Base-by-base conservation (phyloP, 2,797 vertebrate genomes). In the Melanotaenia nigrans region DNA sequence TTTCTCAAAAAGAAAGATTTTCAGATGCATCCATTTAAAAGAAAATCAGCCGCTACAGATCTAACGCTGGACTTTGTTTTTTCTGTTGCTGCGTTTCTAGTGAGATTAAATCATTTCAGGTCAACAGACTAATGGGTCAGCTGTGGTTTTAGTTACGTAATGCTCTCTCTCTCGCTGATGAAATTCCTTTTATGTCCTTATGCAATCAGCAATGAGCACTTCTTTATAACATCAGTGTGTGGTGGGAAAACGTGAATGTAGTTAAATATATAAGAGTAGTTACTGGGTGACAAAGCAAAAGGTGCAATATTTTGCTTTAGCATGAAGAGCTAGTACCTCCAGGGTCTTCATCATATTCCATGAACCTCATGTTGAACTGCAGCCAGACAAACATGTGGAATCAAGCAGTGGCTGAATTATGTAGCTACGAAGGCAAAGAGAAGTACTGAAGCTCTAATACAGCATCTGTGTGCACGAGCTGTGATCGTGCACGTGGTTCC, bases 121-220 rank as follows among this genome's bases (percentile, higher is more conserved):
- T 57, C 68, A 71, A 18, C 51, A 56, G 51, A 56, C 36, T 47
- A 57, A 56, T 22, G 42, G 53, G 53, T 71, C 61, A 64, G 22
- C 42, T 32, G 38, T 28, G 30, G 59, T 32, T 71, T 35, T 33
- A 13, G 38, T 71, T 71, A 71, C 25, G 53, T 20, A 49, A 57
- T 7, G 38, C 7, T 36, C 53, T 49, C 53, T 49, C 42, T 61
- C 32, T 56, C n/a, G 18, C 24, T 63, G 61, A 57, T 63, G 53
- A 71, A 63, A 47, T 3, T 71, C 35, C 9, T n/a, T 22, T n/a
- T 12, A 11, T 14, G n/a, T 45, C 61, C n/a, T 49, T 61, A 30
- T 10, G 68, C 42, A 55, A 33, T 62, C 38, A 12, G 60, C 51
- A 62, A 33, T 35, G 20, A 54, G 32, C 32, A 1, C 8, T 14